Evolutionary conservation across 1,140 invertebrate species (phyloP), one percentile per base, ranked within the genome.

Genomic region (Papilio aristodemus): DNA sequence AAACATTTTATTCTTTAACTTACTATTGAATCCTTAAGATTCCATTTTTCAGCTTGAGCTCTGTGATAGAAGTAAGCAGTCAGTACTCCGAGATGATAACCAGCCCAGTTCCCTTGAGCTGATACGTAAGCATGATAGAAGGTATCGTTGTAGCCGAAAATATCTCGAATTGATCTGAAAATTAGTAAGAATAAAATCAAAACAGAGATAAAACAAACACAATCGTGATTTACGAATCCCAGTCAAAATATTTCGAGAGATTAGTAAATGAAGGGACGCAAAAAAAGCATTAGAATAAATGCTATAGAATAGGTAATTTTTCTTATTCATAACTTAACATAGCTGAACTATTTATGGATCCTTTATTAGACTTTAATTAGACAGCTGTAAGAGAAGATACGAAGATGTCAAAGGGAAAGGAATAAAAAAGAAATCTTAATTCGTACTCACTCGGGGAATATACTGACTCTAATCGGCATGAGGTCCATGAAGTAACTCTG

Each of bases 71-170:
- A 89, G 76, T 87, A 90, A 17, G 88, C 88, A 6, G 86, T 89
- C 19, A 90, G 70, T 0, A 89, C 86, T 32, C 86, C 88, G 0
- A 90, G 77, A 63, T 90, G 88, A 71, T 90, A 90, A 3, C 88
- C 88, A 22, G 88, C 85, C 88, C 88, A 90, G 71, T 90, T 90
- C 6, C 86, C 88, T 72, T 90, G 88, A 4, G 88, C 88, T 4
- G 88, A 90, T n/a, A 90, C 85, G 74, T 90, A 90, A 0, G 88
- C 85, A 71, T 90, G 86, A 70, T 90, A 90, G 71, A 90, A 90
- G 0, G 88, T 89, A 37, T 86, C 80, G 69, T 90, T 90, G 80
- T 84, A 90, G 0, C 88, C 88, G 71, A 90, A 90, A 17, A 90
- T 90, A 57, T 90, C 79, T 60, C 88, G 79, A 71, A 90, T 90